A percentile compares a stretch with the other conserved stretches of the same genome.
Evolutionary conservation across 1,140 invertebrate species (phyloP).

Genomic region (Atta colombica): DNA sequence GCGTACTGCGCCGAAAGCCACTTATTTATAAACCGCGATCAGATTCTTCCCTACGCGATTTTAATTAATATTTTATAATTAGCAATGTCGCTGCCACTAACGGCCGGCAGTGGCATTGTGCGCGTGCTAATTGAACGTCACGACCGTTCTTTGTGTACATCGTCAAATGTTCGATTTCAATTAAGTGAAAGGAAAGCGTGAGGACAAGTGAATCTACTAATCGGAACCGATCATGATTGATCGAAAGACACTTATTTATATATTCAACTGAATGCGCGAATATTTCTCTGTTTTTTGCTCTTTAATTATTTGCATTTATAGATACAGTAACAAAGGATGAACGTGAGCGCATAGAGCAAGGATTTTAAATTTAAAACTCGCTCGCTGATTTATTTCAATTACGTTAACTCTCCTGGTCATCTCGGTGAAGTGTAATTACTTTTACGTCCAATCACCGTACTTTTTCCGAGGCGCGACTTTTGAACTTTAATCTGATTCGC

Average conservation of each 20-base stretch:
- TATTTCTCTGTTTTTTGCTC: background rate
- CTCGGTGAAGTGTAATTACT: conserved; percentile 55
- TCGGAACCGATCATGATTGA: conserved; percentile 49
- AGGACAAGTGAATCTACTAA: background rate
- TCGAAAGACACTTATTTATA: conserved; percentile 26
- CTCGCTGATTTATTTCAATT: conserved; percentile 59
- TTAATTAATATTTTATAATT: conserved; percentile 83
- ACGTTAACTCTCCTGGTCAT: conserved; percentile 45
- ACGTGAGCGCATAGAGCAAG: background rate
- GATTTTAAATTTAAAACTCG: conserved; percentile 57
- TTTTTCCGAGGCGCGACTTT: conserved; percentile 44
- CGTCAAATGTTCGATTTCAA: conserved; percentile 58
- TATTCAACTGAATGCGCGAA: conserved; percentile 10
- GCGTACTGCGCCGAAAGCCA: conserved; percentile 38
- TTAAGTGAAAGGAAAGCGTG: conserved; percentile 49
- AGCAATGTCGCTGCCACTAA: conserved; percentile 67
- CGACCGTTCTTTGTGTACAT: conserved; percentile 41
- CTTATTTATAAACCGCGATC: conserved; percentile 78
- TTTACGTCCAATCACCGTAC: conserved; percentile 50
- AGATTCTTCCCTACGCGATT: conserved; percentile 73
- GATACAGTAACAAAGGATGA: conserved; percentile 11
- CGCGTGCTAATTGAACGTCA: conserved; percentile 60
- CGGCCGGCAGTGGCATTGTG: conserved; percentile 38
- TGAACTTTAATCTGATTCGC: conserved; percentile 59
- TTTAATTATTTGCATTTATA: background rate